Evolutionary conservation across 2,113 vertebrate species (phyloP), one percentile per base, ranked within the genome.

Genomic region (Otis tarda): DNA sequence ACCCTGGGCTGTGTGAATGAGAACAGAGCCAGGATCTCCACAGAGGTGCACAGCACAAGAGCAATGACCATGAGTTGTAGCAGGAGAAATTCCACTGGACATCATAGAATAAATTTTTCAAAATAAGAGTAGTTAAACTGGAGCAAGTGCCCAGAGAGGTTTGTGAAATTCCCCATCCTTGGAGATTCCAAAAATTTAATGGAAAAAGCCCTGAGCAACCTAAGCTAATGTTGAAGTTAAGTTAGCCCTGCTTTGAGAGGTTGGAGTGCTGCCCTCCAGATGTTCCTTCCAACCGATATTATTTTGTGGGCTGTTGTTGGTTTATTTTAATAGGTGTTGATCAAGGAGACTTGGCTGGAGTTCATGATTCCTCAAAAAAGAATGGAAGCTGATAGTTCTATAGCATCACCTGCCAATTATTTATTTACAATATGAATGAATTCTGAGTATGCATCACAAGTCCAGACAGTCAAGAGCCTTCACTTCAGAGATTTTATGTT

Each of bases 301-400:
- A 56, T 61, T 79, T 84, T 59, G 11, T 59, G n/a, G 28, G 33
- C n/a, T 64, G 22, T 43, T 67, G 41, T n/a, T 52, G 59, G 59
- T 31, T 60, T 27, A 12, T 61, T 71, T 39, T 5, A 59, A 74
- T 21, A 87, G 56, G 33, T 87, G 43, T n/a, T 59, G 35, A 53
- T 55, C 35, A 76, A 52, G n/a, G 50, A 89, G 35, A 70, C 45
- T 27, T 41, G 10, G 7, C 27, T 37, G 53, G 41, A 82, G 41
- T 73, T 90, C 88, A 80, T 41, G 63, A 85, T 87, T 76, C 41
- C 52, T 67, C 65, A 67, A n/a, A 92, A 92, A 94, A 84, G 50
- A 87, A 60, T 55, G 31, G 74, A 85, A 85, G 84, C 28, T 85
- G n/a, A 60, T 94, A 63, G n/a, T 60, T 59, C 43, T 50, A 6